Evolutionary conservation across 2,113 vertebrate genomes (phyloP), one percentile per base, ranked within the genome.

Genomic region (Limanda limanda): DNA sequence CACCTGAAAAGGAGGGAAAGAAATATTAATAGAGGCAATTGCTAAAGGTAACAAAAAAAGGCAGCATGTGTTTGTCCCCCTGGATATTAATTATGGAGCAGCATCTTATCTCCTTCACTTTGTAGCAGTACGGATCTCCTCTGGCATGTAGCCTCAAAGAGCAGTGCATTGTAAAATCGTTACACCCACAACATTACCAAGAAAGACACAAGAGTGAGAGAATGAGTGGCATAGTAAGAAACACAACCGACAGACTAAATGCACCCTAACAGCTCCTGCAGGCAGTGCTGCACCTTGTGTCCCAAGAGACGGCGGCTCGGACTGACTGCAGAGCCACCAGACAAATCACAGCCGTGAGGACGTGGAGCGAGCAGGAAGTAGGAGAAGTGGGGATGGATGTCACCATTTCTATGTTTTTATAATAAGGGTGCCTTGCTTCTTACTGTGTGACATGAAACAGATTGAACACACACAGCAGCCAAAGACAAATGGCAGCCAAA

Each of bases 21-120:
- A 27, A 65, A 74, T 31, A 12, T 51, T 56, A 79, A 78, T 52
- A 51, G 66, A 86, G 2, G 45, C 73, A 56, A 73, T 31, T 71
- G 76, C 71, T 70, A 20, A 79, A 84, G 31, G 31, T 7, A 31
- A 31, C 31, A 77, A 87, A 82, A 76, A 63, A 83, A 24, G 75
- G 35, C 65, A 79, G 76, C 82, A 84, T 90, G 77, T 86, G 88
- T 83, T 88, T 78, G 71, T 85, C 85, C 78, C 79, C 72, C 80
- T 85, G 78, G 68, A 69, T 80, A 84, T 88, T 74, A 91, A 91
- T 92, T 81, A 93, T 91, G 82, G 62, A 81, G 54, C 35, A 86
- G 59, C 70, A 74, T 69, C 68, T 71, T 85, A 76, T 88, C 86
- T n/a, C 73, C 68, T 87, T 74, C 71, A 68, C 71, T 89, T 71